These are phyloP conservation scores for Rhyzopertha dominica DNA, from an alignment of 1,140 invertebrate genomes.

Conservation along the genomic window DNA sequence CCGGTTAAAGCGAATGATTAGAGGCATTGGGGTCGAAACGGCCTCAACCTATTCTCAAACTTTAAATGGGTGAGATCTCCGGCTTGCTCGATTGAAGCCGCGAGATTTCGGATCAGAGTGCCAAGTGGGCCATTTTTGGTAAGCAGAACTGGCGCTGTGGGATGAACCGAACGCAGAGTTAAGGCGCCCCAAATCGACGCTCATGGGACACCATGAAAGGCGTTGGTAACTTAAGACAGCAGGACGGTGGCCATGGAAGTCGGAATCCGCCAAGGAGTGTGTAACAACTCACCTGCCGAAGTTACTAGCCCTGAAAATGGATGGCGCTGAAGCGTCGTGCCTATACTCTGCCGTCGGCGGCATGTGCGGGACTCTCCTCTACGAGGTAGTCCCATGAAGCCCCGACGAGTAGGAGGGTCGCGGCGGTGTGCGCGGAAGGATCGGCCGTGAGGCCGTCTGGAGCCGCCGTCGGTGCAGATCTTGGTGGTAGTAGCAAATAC, in stretches of 20 bases:
- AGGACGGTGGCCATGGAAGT: slow-evolving; percentile 86
- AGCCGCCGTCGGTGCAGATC: slow-evolving; percentile 76
- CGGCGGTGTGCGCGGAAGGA: slow-evolving; percentile 68
- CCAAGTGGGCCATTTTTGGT: slow-evolving; percentile 86
- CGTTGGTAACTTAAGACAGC: slow-evolving; percentile 76
- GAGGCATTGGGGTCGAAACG: slow-evolving; percentile 71
- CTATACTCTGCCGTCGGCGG: slow-evolving; percentile 47
- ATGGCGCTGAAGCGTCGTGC: slow-evolving; percentile 72
- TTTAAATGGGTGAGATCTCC: slow-evolving; percentile 47
- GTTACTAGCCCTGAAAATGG: slow-evolving; percentile 86
- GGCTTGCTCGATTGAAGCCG: slow-evolving; percentile 55
- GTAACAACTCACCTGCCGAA: slow-evolving; percentile 85
- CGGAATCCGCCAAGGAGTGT: slow-evolving; percentile 82
- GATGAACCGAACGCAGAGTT: slow-evolving; percentile 75
- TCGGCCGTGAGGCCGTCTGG: slow-evolving; percentile 69
- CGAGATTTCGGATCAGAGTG: slow-evolving; percentile 51
- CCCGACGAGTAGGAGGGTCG: slow-evolving; percentile 68
- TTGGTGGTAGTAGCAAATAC: slow-evolving; percentile 83
- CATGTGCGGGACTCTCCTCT: slow-evolving; percentile 17
- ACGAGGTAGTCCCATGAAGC: slow-evolving; percentile 46
- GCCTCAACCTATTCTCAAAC: slow-evolving; percentile 15
- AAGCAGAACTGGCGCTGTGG: slow-evolving; percentile 88
- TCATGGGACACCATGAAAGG: slow-evolving; percentile 76
- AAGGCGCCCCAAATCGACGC: slow-evolving; percentile 60
- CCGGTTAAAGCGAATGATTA: slow-evolving; percentile 84